Evolutionary conservation across 2,113 vertebrate species (phyloP).

Genomic region (Eidolon helvum): DNA sequence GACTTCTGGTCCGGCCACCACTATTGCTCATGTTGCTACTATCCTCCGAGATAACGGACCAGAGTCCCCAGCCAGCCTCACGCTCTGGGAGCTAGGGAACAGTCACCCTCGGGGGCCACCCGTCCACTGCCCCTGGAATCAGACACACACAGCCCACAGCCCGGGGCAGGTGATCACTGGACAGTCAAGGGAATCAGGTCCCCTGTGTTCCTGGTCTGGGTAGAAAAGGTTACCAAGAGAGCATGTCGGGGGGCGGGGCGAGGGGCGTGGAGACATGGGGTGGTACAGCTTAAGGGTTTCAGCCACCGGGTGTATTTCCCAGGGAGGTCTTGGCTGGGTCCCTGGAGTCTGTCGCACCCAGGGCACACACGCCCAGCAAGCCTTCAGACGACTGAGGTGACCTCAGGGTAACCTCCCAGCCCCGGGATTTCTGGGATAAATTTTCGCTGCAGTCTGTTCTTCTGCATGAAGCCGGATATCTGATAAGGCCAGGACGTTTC

Average conservation of each 20-base stretch:
- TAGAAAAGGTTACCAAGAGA: neutral
- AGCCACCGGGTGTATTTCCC: neutral
- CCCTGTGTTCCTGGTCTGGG: neutral
- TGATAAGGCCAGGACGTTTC: conserved; percentile 54
- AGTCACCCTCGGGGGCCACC: rapidly evolving
- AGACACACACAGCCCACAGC: neutral
- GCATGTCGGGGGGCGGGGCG: rapidly evolving
- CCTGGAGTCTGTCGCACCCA: neutral
- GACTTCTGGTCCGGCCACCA: rapidly evolving
- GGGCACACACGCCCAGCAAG: neutral
- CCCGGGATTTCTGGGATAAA: neutral
- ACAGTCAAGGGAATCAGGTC: neutral
- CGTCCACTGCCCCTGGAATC: neutral
- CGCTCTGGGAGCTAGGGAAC: neutral
- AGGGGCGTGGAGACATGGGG: neutral
- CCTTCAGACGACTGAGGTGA: neutral
- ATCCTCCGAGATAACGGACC: neutral
- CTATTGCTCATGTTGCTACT: too few species aligned
- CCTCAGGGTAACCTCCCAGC: neutral
- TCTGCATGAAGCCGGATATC: neutral
- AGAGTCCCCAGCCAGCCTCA: neutral
- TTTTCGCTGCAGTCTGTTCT: neutral
- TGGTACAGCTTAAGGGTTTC: neutral
- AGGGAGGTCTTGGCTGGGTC: neutral
- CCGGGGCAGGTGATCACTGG: neutral